Conservation (phyloP, 2,888 invertebrate species). For the Phaedon cochleariae region DNA sequence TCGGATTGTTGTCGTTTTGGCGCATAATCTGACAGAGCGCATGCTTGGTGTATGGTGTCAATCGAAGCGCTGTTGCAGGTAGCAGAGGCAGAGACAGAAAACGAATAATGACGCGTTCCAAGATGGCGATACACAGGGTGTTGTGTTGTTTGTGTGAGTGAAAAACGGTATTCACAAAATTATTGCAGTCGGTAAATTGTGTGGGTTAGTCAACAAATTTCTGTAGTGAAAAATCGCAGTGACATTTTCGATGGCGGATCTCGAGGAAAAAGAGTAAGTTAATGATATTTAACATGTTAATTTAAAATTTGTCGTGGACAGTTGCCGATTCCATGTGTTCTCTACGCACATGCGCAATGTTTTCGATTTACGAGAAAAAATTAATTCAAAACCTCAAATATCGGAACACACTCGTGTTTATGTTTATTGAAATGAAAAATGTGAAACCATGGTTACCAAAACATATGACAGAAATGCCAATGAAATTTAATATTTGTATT, state of each 20-base stretch:
- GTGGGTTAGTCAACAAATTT: constrained; percentile 11
- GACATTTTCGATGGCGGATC: constrained; percentile 24
- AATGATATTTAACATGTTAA: constrained; percentile 27
- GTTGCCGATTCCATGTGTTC: constrained; percentile 40
- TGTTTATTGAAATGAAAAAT: constrained; percentile 5
- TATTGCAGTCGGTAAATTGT: background rate
- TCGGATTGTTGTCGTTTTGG: too few species aligned
- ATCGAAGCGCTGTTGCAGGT: constrained; percentile 34
- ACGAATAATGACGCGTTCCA: constrained; percentile 40
- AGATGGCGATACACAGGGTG: constrained; percentile 52
- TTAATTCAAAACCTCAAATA: constrained; percentile 16
- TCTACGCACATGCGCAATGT: constrained; percentile 39
- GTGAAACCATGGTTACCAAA: constrained; percentile 11
- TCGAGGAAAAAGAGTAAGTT: constrained; percentile 39
- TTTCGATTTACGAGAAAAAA: constrained; percentile 32
- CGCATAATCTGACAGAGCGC: constrained; percentile 10
- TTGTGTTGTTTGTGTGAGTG: constrained; percentile 45
- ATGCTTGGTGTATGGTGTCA: constrained; percentile 24
- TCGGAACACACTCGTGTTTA: constrained; percentile 28
- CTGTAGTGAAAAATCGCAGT: background rate
- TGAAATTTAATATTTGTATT: background rate
- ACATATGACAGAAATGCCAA: background rate
- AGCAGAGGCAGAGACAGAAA: too few species aligned
- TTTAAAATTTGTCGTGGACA: constrained; percentile 36
- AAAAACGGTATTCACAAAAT: constrained; percentile 30